A percentile compares a stretch with the other conserved stretches of the same genome.
Conservation (phyloP, 2,113 vertebrate species). For the Silurus asotus region DNA sequence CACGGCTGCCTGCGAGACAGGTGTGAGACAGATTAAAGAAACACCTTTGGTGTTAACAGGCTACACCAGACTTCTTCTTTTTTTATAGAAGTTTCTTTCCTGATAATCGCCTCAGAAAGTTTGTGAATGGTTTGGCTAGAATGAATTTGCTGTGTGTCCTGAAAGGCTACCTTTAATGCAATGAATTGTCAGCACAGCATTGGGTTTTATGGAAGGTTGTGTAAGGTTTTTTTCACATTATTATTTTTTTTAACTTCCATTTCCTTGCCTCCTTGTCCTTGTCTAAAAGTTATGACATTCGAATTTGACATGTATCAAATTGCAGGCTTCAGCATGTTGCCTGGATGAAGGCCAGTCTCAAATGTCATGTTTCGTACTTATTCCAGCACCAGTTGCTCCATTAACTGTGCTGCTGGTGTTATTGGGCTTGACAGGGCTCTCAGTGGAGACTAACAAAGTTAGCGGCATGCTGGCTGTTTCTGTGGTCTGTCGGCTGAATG, state of each 20-base stretch:
- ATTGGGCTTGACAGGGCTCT: conserved; percentile 52
- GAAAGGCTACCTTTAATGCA: neutral
- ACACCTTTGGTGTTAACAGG: neutral
- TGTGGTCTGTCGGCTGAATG: conserved; percentile 24
- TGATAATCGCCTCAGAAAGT: neutral
- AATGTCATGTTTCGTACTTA: conserved; percentile 18
- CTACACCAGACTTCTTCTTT: neutral
- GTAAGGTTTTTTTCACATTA: neutral
- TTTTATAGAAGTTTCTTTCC: neutral
- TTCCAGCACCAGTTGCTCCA: conserved; percentile 29
- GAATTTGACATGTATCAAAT: neutral
- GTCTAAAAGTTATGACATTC: neutral
- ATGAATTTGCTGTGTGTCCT: neutral
- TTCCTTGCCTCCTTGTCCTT: neutral
- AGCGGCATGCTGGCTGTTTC: conserved; percentile 31
- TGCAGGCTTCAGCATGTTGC: neutral
- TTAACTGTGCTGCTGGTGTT: conserved; percentile 15
- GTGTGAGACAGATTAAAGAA: neutral
- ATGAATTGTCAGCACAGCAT: neutral
- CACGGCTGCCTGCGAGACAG: neutral
- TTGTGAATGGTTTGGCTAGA: neutral
- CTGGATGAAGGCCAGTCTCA: conserved; percentile 5
- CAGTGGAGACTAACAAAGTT: conserved; percentile 48
- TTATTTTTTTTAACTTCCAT: neutral
- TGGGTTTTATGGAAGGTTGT: neutral